Base-by-base conservation (phyloP, 1,140 invertebrate species). In the Drosophila dunni region DNA sequence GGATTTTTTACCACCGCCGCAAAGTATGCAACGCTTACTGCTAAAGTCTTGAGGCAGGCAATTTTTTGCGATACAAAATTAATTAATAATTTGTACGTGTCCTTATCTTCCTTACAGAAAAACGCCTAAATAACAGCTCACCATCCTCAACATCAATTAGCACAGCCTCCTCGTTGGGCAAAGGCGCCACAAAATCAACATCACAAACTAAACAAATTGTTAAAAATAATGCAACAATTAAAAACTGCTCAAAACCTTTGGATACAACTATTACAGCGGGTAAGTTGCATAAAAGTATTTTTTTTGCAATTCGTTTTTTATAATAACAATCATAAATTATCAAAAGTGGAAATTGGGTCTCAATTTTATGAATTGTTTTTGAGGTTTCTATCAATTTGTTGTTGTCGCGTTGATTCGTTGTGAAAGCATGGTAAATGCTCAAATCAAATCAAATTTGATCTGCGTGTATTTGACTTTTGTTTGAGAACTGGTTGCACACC, bases 351-450 rank as follows among this genome's bases (percentile, higher is more conserved):
- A 78, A 67, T 45, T 72, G 67, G 67, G 66, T 45, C 69, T 75
- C 36, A 36, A 42, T 6, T 48, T 51, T 60, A 60, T 29, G 51
- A 24, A 61, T 79, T 63, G 38, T 44, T 58, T 29, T 13, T 29
- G 57, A 11, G 34, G 38, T 56, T 64, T 29, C 24, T 6, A 29
- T 29, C 24, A 29, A 29, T 29, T 29, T 29, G 24, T 29, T 29
- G 24, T 29, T 29, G 24, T 36, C 29, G 15, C 11, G 48, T 54
- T 4, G 15, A 13, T 44, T 24, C 40, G 7, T 65, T 75, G 79
- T 88, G 82, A 86, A 86, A 81, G 81, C 81, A 75, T 81, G 66
- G 65, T 36, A 79, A 85, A 85, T 86, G 57, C 50, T 34, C 44
- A 69, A 69, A 70, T 61, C 63, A 50, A 73, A 72, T 71, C 69